Evolutionary conservation across 1,140 invertebrate species (phyloP), one percentile per base, ranked within the genome.

Genomic region (Laupala kohalensis): DNA sequence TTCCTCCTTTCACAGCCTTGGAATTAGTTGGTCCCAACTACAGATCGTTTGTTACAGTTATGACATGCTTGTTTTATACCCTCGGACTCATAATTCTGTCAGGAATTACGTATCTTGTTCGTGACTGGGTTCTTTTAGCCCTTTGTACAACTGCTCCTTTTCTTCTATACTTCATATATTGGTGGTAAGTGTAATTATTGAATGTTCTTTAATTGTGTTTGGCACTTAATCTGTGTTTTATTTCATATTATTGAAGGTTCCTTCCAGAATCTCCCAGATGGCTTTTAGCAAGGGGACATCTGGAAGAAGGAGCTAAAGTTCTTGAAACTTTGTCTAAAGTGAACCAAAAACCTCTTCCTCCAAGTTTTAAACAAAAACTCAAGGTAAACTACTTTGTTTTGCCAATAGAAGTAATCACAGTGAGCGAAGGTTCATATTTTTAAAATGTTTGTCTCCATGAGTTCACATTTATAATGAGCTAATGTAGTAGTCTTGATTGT

Each of bases 11-110:
- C 77, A n/a, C n/a, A 96, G 94, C 92, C 74, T 80, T 96, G 72
- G 94, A 96, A 82, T 78, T 96, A 27, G 93, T 95, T 23, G 92
- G 93, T 4, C 92, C 92, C 25, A 93, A 91, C 78, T 95, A 95
- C 81, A 84, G 94, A 74, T 94, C 93, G 1, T 95, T 94, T 79
- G 90, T 93, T 0, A 95, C 92, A 1, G 92, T 94, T 0, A 90
- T 94, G 88, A 95, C 92, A 0, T 95, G 93, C 75, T 86, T 93
- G 28, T 94, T 93, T 78, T 96, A 95, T 78, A 94, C 92, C 5
- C 82, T 92, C 66, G 92, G 93, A 1, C 83, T 95, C 28, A 91
- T 94, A 77, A 81, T 95, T 75, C 78, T 96, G 30, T 88, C 94
- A 4, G 86, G 87, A 4, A 85, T 96, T 2, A 92, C 93, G 3